A percentile compares a stretch with the other conserved stretches of the same genome.
Conservation (phyloP, 2,888 invertebrate species). For the Neoaliturus tenellus region DNA sequence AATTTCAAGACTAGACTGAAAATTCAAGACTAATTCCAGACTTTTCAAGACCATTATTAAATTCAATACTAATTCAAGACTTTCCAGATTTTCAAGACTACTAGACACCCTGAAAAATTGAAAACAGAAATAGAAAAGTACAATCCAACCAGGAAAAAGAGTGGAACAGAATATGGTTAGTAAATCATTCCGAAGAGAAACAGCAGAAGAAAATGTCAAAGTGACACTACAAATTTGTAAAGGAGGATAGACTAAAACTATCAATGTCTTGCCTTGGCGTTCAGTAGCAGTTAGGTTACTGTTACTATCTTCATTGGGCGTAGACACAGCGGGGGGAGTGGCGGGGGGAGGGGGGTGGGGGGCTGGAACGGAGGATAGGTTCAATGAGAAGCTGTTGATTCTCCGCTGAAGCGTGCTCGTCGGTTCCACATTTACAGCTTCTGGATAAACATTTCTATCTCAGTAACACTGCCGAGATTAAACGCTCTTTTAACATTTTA, state of each 20-base stretch:
- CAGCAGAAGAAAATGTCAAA: background rate
- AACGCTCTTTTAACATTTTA: too few relatives aligned
- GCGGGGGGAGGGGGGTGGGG: background rate
- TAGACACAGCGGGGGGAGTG: background rate
- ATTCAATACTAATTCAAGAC: too few relatives aligned
- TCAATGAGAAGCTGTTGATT: constrained; percentile 30
- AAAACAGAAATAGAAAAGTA: background rate
- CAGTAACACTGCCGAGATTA: background rate
- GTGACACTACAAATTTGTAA: background rate
- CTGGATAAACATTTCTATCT: constrained; percentile 22
- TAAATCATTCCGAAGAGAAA: background rate
- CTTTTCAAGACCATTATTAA: too few relatives aligned
- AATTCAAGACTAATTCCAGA: too few relatives aligned
- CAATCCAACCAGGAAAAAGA: background rate
- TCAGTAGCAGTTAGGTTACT: background rate
- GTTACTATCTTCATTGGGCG: background rate
- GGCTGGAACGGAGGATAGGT: background rate
- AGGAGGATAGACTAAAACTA: background rate
- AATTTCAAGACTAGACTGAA: too few relatives aligned
- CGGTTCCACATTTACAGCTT: constrained; percentile 26
- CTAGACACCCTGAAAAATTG: background rate
- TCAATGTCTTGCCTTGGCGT: constrained; percentile 33
- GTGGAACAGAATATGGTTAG: background rate
- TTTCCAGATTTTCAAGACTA: too few relatives aligned
- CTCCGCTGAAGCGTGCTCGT: constrained; percentile 34